Percentiles rank a stretch among this genome's conserved stretches.
These are phyloP conservation scores for Potamarius usumacintae DNA, from an alignment of 2,113 vertebrate genomes.

Conservation along the genomic window DNA sequence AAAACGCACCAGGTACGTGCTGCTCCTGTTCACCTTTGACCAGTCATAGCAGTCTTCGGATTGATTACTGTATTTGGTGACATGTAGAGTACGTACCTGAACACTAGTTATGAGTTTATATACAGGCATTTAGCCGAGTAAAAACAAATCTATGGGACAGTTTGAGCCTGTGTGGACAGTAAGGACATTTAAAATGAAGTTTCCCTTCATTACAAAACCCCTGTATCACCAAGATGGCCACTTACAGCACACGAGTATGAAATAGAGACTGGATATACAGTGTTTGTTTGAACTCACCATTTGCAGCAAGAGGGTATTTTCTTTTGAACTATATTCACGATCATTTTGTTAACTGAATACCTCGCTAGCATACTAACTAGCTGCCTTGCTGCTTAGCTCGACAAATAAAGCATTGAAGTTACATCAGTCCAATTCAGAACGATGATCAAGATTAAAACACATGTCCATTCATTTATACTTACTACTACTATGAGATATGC, in stretches of 20 bases:
- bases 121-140: neutral
- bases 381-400: neutral
- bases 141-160: neutral
- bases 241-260: neutral
- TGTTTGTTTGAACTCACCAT: neutral
- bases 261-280: neutral
- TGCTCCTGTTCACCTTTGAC: neutral
- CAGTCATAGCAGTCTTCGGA: neutral
- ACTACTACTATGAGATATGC: neutral
- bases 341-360: neutral
- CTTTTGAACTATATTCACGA: neutral
- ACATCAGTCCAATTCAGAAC: neutral
- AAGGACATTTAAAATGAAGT: neutral
- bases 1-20: constrained; percentile 67
- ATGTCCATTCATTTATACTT: neutral
- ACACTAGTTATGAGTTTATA: neutral
- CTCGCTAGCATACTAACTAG: neutral
- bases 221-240: neutral
- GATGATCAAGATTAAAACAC: neutral
- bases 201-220: neutral
- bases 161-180: constrained; percentile 20
- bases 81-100: neutral
- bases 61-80: neutral
- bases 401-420: neutral
- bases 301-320: neutral